Evolutionary conservation across 2,113 vertebrate species (phyloP).

Genomic region (Chaetodon trifascialis): DNA sequence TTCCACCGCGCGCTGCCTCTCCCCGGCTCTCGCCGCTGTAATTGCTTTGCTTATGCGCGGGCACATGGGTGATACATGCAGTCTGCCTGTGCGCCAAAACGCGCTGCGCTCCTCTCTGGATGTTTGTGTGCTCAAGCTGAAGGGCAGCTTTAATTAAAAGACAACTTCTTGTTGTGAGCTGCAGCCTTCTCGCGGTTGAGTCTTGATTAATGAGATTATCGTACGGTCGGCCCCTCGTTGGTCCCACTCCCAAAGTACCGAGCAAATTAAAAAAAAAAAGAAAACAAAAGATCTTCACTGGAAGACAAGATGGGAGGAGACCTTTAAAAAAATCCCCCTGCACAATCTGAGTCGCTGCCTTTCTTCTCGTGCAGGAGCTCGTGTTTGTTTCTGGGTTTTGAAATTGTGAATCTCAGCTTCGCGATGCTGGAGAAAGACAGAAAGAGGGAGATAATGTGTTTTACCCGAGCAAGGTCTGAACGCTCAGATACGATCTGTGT

Average conservation of each 20-base stretch:
- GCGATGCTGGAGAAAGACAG: neutral
- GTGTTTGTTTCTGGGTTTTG: neutral
- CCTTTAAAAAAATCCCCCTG: neutral
- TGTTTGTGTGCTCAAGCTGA: conserved; percentile 43
- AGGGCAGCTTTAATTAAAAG: conserved; percentile 75
- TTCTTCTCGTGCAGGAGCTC: neutral
- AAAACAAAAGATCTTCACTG: conserved; percentile 1
- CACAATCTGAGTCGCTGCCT: neutral
- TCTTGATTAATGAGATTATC: conserved; percentile 75
- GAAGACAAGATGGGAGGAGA: neutral
- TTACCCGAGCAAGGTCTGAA: neutral
- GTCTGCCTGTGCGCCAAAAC: conserved; percentile 29
- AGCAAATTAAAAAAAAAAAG: neutral
- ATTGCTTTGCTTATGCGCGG: conserved; percentile 72
- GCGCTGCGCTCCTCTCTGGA: conserved; percentile 9
- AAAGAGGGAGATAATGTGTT: neutral
- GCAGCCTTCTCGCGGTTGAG: conserved; percentile 42
- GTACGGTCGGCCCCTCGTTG: conserved; percentile 26
- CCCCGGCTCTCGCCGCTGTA: conserved; percentile 46
- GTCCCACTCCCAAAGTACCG: conserved; percentile 8
- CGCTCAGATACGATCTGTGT: neutral
- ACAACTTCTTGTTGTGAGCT: conserved; percentile 59
- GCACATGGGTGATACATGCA: conserved; percentile 57
- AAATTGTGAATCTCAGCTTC: neutral
- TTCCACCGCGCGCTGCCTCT: conserved; percentile 29